Percentiles rank a stretch among this genome's conserved stretches.
phyloP scores from a whole-genome alignment of 1,140 invertebrate genomes.

The Lepidurus packardi region DNA sequence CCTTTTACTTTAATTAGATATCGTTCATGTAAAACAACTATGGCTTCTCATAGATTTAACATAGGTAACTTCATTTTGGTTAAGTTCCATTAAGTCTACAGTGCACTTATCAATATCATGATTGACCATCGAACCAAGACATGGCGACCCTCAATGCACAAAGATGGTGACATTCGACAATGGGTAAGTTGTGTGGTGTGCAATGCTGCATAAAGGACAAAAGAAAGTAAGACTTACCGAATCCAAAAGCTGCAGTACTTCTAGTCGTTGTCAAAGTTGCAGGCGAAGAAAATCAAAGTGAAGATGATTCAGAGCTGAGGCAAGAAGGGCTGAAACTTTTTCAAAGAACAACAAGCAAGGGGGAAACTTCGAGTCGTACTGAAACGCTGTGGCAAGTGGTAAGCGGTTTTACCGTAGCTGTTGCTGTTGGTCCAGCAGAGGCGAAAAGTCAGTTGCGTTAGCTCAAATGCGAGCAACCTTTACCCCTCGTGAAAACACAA shows the following conservation, averaged over 20 bases:
- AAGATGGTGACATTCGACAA: not conserved
- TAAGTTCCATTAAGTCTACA: not conserved
- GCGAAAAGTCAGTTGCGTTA: not conserved
- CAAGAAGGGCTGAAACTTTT: not conserved
- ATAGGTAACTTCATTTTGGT: too few species aligned
- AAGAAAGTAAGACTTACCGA: not conserved
- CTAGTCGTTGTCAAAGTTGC: not conserved
- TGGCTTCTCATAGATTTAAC: too few species aligned
- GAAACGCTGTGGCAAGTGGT: not conserved
- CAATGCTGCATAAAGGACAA: not conserved
- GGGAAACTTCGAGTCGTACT: not conserved
- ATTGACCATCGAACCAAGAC: not conserved
- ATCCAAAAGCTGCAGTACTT: not conserved
- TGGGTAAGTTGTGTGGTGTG: not conserved
- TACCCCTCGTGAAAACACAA: not conserved
- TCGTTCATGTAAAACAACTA: too few species aligned
- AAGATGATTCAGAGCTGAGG: not conserved
- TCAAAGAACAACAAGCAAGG: not conserved
- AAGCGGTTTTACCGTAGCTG: not conserved
- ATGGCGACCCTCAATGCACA: not conserved
- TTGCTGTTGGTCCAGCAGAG: not conserved
- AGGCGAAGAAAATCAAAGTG: not conserved
- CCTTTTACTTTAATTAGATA: too few species aligned
- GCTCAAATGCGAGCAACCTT: not conserved
- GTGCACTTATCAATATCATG: not conserved